Base-by-base conservation (phyloP, 64 coral and sea anemone species). In the Pocillopora damicornis region DNA sequence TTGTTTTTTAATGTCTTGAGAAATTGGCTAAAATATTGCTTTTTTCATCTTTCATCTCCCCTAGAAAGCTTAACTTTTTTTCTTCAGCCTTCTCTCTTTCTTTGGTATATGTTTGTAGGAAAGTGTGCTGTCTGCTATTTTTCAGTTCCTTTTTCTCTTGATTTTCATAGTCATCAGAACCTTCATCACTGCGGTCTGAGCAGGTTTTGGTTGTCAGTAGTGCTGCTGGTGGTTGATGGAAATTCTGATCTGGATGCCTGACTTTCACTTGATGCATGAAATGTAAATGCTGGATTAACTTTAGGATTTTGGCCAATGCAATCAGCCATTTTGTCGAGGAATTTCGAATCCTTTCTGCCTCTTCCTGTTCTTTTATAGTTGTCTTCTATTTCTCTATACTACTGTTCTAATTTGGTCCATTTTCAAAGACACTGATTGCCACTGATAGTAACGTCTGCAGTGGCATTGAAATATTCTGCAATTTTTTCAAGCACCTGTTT, bases 21-120 rank as follows among this genome's bases (percentile, higher is more conserved):
- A 30, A 30, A 30, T 30, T 30, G 30, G 30, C 30, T 30, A 30
- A 30, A 30, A 30, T 30, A 30, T 30, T 16, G n/a, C 67, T 92
- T 83, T 92, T 92, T 74, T 88, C 69, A 57, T 88, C 91, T 26
- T 92, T 87, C 91, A 92, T 88, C 60, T 92, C 90, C 63, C 75
- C 83, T 61, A 83, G 79, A 45, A 83, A 79, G 79, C 83, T 90
- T 82, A 90, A 74, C 69, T 92, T 92, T 73, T 92, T 69, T 87
- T 87, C 76, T 88, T 92, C 86, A 62, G 84, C 58, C 61, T 93
- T 88, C 61, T 89, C 87, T 66, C 79, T 84, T 92, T 92, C 88
- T 26, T 92, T 79, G 36, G 77, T 67, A 84, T 89, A 89, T 67
- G 72, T 76, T 78, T 81, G 82, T 56, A 93, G 74, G 76, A 93